Evolutionary conservation across 1,140 invertebrate species (phyloP).

Genomic region (Epicauta chinensis): DNA sequence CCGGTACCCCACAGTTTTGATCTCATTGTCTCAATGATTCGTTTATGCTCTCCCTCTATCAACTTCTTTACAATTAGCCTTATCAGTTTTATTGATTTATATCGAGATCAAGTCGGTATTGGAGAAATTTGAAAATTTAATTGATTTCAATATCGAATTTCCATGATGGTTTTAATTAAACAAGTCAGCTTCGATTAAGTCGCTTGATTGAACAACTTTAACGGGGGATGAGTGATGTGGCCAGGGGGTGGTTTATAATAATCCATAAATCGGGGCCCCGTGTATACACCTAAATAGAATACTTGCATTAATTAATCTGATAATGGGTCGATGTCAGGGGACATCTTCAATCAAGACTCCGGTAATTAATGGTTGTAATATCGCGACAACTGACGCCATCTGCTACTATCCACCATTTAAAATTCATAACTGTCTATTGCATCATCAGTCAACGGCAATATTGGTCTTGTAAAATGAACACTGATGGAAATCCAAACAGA

Average conservation of each 20-base stretch:
- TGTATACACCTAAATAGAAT: constrained; percentile 10
- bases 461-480: constrained; percentile 7
- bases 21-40: constrained; percentile 32
- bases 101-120: no score
- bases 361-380: constrained; percentile 22
- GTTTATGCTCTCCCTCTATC: constrained; percentile 21
- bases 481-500: constrained; percentile 11
- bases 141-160: no score
- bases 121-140: no score
- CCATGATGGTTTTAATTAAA: no score
- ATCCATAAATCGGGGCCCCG: no score
- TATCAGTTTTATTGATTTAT: no score
- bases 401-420: constrained; percentile 11
- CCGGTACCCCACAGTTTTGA: constrained; percentile 28
- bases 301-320: constrained; percentile 26
- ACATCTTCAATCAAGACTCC: constrained; percentile 21
- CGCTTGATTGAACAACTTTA: no score
- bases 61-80: constrained; percentile 16
- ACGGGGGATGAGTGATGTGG: no score
- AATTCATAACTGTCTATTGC: constrained; percentile 16
- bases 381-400: constrained; percentile 8
- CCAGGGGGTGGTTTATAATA: no score
- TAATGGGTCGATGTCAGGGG: constrained; percentile 23
- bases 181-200: no score
- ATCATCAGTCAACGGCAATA: constrained; percentile 11